These are phyloP conservation scores for Scomber japonicus DNA, from an alignment of 2,113 vertebrate species.

Conservation along the genomic window DNA sequence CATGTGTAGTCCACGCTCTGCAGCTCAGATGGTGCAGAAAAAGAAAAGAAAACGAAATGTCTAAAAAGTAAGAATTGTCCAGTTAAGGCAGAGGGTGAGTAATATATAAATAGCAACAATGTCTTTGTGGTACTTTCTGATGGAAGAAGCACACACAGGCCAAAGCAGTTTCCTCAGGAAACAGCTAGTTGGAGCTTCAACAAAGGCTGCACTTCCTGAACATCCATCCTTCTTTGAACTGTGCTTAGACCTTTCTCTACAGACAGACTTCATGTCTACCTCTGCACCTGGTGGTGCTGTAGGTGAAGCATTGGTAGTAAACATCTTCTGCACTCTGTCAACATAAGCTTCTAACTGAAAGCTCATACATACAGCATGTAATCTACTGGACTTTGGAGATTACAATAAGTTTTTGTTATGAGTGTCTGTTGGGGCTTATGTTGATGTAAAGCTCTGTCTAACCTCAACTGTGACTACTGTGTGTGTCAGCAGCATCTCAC, in stretches of 20 bases:
- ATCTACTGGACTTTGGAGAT: neutral
- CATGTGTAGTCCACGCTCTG: constrained; percentile 16
- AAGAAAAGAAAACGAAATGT: constrained; percentile 25
- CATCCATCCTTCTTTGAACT: constrained; percentile 17
- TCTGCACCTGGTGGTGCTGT: constrained; percentile 1
- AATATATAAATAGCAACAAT: constrained; percentile 39
- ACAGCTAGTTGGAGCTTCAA: constrained; percentile 52
- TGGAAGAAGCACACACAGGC: constrained; percentile 31
- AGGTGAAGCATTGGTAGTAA: neutral
- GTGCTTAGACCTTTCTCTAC: constrained; percentile 7
- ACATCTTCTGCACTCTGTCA: neutral
- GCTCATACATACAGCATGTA: neutral
- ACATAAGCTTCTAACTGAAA: neutral
- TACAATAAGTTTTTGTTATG: neutral
- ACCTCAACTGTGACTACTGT: constrained; percentile 3
- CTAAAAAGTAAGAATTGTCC: constrained; percentile 18
- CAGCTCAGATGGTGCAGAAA: constrained; percentile 24
- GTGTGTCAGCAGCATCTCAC: constrained; percentile 21
- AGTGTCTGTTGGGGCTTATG: neutral
- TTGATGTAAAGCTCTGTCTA: neutral
- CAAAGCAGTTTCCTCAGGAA: constrained; percentile 63
- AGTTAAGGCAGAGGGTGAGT: neutral
- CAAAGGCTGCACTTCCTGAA: constrained; percentile 59
- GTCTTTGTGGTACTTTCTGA: constrained; percentile 27
- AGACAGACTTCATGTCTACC: constrained; percentile 13